phyloP scores from a whole-genome alignment of 1,140 invertebrate genomes.

The Zaprionus gabonicus region DNA sequence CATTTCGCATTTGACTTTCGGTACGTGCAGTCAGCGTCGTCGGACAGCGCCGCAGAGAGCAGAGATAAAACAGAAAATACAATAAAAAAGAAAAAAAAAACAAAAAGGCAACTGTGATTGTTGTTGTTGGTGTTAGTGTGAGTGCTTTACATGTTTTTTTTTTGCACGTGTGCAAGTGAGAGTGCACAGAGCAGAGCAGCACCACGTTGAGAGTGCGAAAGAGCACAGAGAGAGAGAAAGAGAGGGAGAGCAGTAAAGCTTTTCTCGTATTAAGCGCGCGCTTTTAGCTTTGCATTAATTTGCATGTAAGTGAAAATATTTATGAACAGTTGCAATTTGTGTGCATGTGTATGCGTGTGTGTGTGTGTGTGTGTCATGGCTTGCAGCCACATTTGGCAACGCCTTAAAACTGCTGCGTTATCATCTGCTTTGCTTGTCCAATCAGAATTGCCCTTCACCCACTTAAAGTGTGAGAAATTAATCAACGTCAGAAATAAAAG shows the following conservation, averaged over 20 bases:
- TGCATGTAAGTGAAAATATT: slow-evolving; percentile 42
- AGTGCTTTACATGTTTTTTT: slow-evolving; percentile 57
- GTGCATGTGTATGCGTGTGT: slow-evolving; percentile 11
- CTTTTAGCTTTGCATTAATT: slow-evolving; percentile 39
- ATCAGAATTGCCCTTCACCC: slow-evolving; percentile 52
- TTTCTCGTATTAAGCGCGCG: slow-evolving; percentile 16
- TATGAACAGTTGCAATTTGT: slow-evolving; percentile 4
- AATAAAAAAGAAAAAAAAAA: slow-evolving; percentile 9
- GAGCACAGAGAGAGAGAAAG: not conserved
- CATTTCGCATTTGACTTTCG: slow-evolving; percentile 68
- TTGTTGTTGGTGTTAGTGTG: slow-evolving; percentile 27
- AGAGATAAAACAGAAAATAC: slow-evolving; percentile 5
- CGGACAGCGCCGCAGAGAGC: slow-evolving; percentile 14
- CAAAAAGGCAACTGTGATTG: slow-evolving; percentile 44
- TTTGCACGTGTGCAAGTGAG: slow-evolving; percentile 64
- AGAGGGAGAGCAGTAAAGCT: slow-evolving; percentile 13
- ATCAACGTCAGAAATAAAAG: slow-evolving; percentile 24
- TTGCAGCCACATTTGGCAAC: slow-evolving; percentile 29
- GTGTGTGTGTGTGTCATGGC: not conserved
- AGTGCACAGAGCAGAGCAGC: slow-evolving; percentile 23
- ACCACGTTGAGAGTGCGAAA: slow-evolving; percentile 30
- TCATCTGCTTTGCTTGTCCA: slow-evolving; percentile 18
- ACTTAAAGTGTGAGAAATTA: slow-evolving; percentile 39
- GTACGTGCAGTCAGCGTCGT: slow-evolving; percentile 56
- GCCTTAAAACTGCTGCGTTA: slow-evolving; percentile 31